phyloP scores from a whole-genome alignment of 2,797 vertebrate genomes.

The Sorex maritimensis region DNA sequence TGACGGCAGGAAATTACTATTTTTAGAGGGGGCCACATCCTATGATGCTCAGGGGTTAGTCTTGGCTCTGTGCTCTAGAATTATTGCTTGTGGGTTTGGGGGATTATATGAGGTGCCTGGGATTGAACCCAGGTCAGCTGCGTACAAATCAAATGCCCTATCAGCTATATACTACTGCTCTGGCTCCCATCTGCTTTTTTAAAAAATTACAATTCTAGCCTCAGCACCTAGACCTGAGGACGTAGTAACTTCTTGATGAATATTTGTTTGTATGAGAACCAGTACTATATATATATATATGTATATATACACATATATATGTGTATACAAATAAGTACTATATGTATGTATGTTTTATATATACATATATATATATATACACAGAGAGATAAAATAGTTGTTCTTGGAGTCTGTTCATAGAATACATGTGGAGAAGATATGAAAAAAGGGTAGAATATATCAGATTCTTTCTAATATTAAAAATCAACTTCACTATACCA shows the following conservation, averaged over 20 bases:
- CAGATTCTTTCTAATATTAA: not conserved
- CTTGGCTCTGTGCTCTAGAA: too few species aligned
- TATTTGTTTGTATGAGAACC: not conserved
- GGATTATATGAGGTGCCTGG: too few species aligned
- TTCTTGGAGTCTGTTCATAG: not conserved
- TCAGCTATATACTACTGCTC: too few species aligned
- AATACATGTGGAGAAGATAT: not conserved
- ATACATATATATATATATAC: too few species aligned
- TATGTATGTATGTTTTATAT: too few species aligned
- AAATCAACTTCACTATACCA: not conserved
- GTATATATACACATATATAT: not conserved
- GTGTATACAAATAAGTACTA: too few species aligned
- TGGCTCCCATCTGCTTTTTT: too few species aligned
- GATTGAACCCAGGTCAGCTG: too few species aligned
- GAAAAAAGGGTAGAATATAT: not conserved
- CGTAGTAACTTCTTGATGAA: constrained; percentile 45
- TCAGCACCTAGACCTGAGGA: not conserved
- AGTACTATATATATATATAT: not conserved
- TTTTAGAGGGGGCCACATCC: too few species aligned
- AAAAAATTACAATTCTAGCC: not conserved
- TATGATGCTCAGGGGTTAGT: too few species aligned
- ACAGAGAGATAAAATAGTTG: not conserved
- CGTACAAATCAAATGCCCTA: too few species aligned
- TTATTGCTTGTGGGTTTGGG: too few species aligned
- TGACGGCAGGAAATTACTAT: not conserved